Conservation (phyloP, 1,140 invertebrate genomes). For the Drosophila orosa region DNA sequence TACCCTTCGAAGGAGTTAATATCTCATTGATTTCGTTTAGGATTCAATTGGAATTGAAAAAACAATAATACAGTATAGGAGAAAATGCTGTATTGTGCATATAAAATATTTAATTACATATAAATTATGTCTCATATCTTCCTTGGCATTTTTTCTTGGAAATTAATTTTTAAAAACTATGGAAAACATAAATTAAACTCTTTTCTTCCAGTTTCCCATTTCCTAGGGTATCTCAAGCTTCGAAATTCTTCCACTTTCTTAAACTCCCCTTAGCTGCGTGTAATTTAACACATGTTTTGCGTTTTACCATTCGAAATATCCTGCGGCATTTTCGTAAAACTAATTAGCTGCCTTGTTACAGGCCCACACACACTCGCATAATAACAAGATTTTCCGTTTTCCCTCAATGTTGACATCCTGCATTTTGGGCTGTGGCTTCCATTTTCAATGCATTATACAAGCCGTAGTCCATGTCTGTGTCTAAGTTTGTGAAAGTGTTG, state of each 20-base stretch:
- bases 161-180: neutral
- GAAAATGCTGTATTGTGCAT: no score
- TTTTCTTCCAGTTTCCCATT: neutral
- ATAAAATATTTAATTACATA: no score
- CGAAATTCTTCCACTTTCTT: neutral
- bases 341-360: slow-evolving; percentile 69
- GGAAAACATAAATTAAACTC: neutral
- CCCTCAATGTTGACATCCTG: slow-evolving; percentile 32
- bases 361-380: slow-evolving; percentile 8
- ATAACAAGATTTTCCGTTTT: slow-evolving; percentile 44
- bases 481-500: slow-evolving; percentile 4
- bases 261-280: slow-evolving; percentile 16
- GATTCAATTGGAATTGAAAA: no score
- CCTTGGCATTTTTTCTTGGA: no score
- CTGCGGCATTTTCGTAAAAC: slow-evolving; percentile 74
- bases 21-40: neutral
- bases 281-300: slow-evolving; percentile 74
- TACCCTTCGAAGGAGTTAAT: neutral
- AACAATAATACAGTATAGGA: no score
- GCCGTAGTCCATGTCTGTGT: neutral
- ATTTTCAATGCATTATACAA: slow-evolving; percentile 38
- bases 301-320: slow-evolving; percentile 62
- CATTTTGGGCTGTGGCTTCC: slow-evolving; percentile 25
- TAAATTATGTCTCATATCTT: no score
- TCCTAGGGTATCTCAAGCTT: neutral